phyloP scores from a whole-genome alignment of 2,888 invertebrate species.

The Galeopsomyia nigrocyanea region DNA sequence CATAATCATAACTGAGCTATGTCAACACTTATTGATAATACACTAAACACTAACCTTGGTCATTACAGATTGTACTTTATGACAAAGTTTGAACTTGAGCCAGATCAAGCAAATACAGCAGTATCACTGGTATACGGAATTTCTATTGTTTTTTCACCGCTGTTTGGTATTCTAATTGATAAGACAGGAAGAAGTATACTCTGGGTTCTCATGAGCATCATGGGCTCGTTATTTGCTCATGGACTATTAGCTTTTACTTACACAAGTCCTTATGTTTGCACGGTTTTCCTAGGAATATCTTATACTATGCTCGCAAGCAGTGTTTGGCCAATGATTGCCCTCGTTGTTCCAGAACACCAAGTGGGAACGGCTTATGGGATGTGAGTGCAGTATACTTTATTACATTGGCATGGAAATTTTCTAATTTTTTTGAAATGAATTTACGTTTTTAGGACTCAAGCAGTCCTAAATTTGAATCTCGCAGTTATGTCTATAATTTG shows the following conservation, averaged over 20 bases:
- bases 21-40: too few relatives aligned
- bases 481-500: conserved; percentile 88
- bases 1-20: too few relatives aligned
- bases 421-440: conserved; percentile 31
- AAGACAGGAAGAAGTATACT: conserved; percentile 89
- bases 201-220: conserved; percentile 87
- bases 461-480: conserved; percentile 94
- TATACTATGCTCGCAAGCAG: conserved; percentile 95
- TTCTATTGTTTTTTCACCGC: conserved; percentile 87
- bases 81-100: conserved; percentile 81
- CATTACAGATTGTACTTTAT: conserved; percentile 88
- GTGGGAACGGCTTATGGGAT: conserved; percentile 97
- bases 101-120: conserved; percentile 84
- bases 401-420: background rate
- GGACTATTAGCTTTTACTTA: too few relatives aligned
- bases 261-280: conserved; percentile 73
- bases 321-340: conserved; percentile 94
- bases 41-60: conserved; percentile 43
- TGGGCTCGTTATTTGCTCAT: conserved; percentile 74
- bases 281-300: conserved; percentile 86
- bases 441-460: conserved; percentile 82
- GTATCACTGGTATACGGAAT: conserved; percentile 89
- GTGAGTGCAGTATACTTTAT: conserved; percentile 77
- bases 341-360: conserved; percentile 92
- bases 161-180: conserved; percentile 91